Evolutionary conservation across 2,888 invertebrate genomes (phyloP).

Genomic region (Scaptomyza caliginosa): DNA sequence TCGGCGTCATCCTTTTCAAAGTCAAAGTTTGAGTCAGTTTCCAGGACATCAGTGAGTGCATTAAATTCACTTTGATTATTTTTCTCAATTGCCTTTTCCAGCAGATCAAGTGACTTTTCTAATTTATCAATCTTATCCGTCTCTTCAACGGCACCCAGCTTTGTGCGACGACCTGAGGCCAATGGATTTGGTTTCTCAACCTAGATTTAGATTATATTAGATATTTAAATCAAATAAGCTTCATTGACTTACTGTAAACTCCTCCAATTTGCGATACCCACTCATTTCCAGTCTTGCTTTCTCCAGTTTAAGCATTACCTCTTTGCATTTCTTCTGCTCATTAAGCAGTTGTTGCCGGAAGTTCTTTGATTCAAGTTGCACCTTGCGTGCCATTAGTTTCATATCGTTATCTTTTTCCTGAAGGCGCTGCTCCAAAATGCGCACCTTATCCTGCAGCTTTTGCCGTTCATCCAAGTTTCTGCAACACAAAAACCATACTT

Average conservation of each 20-base stretch:
- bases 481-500: constrained; percentile 6
- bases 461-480: constrained; percentile 90
- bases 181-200: constrained; percentile 59
- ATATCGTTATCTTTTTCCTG: constrained; percentile 88
- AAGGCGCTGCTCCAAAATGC: constrained; percentile 85
- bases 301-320: constrained; percentile 88
- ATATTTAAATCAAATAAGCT: background rate
- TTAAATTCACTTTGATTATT: constrained; percentile 61
- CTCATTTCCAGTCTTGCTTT: constrained; percentile 81
- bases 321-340: constrained; percentile 89
- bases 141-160: constrained; percentile 54
- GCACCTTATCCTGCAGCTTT: constrained; percentile 88
- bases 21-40: constrained; percentile 52
- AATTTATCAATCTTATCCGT: constrained; percentile 67
- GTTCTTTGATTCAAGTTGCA: constrained; percentile 90
- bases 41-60: constrained; percentile 63
- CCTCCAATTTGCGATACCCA: constrained; percentile 81
- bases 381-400: constrained; percentile 88
- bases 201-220: background rate
- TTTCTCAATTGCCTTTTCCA: constrained; percentile 73
- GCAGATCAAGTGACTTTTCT: constrained; percentile 65
- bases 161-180: constrained; percentile 53
- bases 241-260: constrained; percentile 67
- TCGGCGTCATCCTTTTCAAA: constrained; percentile 52
- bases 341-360: constrained; percentile 88